These are phyloP conservation scores for Sardinella longiceps DNA, from an alignment of 2,797 vertebrate species.

Conservation along the genomic window DNA sequence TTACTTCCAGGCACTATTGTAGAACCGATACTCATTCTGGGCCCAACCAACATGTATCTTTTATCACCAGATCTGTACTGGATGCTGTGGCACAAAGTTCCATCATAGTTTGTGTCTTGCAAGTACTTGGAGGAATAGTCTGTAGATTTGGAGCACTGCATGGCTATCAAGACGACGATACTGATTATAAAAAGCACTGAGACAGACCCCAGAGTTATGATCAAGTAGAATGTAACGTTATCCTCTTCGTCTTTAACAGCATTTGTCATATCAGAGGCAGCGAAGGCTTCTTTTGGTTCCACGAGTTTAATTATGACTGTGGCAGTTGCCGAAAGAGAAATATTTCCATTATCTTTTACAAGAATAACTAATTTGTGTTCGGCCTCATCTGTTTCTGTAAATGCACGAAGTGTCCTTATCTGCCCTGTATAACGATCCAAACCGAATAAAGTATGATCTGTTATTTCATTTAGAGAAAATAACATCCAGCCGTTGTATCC, in stretches of 20 bases:
- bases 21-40: no score
- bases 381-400: slow-evolving; percentile 50
- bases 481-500: slow-evolving; percentile 59
- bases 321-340: slow-evolving; percentile 44
- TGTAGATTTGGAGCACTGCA: slow-evolving; percentile 50
- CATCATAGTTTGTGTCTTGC: slow-evolving; percentile 51
- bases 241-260: slow-evolving; percentile 31
- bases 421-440: slow-evolving; percentile 54
- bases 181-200: slow-evolving; percentile 51
- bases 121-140: slow-evolving; percentile 45
- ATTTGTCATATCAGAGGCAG: slow-evolving; percentile 32
- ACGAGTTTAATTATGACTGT: slow-evolving; percentile 48
- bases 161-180: slow-evolving; percentile 46
- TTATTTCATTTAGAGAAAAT: slow-evolving; percentile 50
- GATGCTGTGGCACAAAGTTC: slow-evolving; percentile 55
- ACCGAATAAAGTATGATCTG: slow-evolving; percentile 51
- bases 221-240: slow-evolving; percentile 46
- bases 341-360: slow-evolving; percentile 49
- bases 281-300: slow-evolving; percentile 40
- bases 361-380: slow-evolving; percentile 43
- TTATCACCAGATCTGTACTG: slow-evolving; percentile 57
- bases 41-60: background rate
- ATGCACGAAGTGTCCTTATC: slow-evolving; percentile 52
- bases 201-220: slow-evolving; percentile 49
- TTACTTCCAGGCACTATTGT: no score